Base-by-base conservation (phyloP, 1,140 invertebrate genomes). In the Zaprionus taronus region DNA sequence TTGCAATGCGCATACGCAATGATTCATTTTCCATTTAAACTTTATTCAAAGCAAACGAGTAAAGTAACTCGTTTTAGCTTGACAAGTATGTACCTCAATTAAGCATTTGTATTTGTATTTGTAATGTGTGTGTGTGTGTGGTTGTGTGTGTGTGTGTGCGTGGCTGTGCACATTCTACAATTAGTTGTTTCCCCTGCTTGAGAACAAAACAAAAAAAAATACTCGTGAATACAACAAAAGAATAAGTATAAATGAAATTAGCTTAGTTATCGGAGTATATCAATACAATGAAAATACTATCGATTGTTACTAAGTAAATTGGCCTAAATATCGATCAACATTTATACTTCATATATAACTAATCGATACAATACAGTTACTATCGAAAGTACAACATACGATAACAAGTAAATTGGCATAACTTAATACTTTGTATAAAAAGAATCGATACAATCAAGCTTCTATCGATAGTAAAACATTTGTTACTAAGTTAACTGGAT, bases 121-220 rank as follows among this genome's bases (percentile, higher is more conserved):
- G 26, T 3, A 22, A 34, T n/a, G n/a, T n/a, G n/a, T n/a, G n/a
- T 24, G 15, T 64, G 6, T 14, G n/a, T 28, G 17, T 53, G 11
- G 38, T 17, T 17, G 12, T 64, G n/a, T 64, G 11, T 63, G 47
- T 63, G 61, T 63, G 14, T 12, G 36, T 44, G 38, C 0, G 44
- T 53, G 31, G 31, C 3, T 11, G 31, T 34, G 9, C 9, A 34
- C 31, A 34, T 65, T 44, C 53, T 56, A 14, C 65, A 67, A 65
- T 56, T 65, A 65, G 51, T 65, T 17, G 49, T 36, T 63, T 63
- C 49, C 47, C 63, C n/a, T n/a, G 26, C 26, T 58, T 36, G 56
- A 34, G 17, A 5, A 15, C 31, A 58, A n/a, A 58, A 15, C 4
- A 5, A 58, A 58, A 34, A 58, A 34, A 55, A 49, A 49, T 49